These are phyloP conservation scores for Sylvietta virens DNA, from an alignment of 2,113 vertebrate genomes.

Conservation along the genomic window DNA sequence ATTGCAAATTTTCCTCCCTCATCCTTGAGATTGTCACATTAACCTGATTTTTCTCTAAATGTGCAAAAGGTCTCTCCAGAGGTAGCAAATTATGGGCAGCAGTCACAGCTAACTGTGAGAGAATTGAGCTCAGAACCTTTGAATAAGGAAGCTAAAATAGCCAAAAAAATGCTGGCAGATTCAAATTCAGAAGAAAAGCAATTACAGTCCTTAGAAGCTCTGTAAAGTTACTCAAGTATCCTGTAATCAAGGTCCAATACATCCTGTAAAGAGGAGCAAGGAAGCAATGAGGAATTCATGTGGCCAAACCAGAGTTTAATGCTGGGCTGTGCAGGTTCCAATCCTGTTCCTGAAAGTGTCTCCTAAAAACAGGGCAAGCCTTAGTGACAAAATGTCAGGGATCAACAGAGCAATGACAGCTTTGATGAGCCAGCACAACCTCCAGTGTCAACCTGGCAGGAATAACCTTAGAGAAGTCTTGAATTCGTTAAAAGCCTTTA, in stretches of 20 bases:
- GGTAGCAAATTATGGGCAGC: background rate
- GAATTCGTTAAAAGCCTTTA: background rate
- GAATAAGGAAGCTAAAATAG: background rate
- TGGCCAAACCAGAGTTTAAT: background rate
- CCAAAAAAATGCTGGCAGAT: background rate
- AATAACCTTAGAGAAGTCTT: background rate
- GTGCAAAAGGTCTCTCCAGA: background rate
- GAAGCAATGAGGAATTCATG: background rate
- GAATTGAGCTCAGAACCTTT: background rate
- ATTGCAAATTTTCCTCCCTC: background rate
- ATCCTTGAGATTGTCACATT: background rate
- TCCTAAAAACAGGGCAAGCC: background rate
- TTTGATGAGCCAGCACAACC: background rate
- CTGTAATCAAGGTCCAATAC: background rate
- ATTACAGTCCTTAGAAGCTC: background rate
- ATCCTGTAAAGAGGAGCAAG: background rate
- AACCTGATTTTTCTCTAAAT: background rate
- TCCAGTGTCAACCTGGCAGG: background rate
- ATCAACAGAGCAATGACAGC: background rate
- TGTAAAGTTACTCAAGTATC: background rate
- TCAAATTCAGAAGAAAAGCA: background rate
- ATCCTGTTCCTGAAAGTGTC: background rate
- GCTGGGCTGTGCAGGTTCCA: background rate
- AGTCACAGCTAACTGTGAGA: background rate
- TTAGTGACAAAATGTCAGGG: background rate